phyloP scores from a whole-genome alignment of 2,888 invertebrate species.

The Anoncus sp. region DNA sequence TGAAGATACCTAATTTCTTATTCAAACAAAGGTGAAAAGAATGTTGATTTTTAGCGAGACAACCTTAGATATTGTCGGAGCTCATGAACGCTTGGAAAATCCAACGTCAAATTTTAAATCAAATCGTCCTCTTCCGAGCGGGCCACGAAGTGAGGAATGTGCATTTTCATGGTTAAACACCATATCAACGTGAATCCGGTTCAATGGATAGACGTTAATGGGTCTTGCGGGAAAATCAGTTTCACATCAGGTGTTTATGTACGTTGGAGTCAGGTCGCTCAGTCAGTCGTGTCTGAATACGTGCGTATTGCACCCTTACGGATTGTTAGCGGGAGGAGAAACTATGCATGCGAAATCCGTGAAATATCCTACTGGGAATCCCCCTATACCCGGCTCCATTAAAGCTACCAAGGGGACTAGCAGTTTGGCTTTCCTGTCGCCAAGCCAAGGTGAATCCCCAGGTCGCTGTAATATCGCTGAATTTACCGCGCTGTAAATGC shows the following conservation, averaged over 20 bases:
- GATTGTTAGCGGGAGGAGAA: constrained; percentile 5
- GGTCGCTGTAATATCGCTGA: constrained; percentile 53
- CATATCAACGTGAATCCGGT: background rate
- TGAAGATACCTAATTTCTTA: no score
- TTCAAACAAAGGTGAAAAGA: no score
- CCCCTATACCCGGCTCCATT: constrained; percentile 39
- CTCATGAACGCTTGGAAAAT: background rate
- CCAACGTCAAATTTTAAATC: background rate
- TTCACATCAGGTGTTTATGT: constrained; percentile 32
- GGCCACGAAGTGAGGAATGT: background rate
- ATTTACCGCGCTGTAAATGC: constrained; percentile 56
- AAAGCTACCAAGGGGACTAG: constrained; percentile 27
- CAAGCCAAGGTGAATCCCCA: constrained; percentile 42
- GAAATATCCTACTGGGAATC: constrained; percentile 45
- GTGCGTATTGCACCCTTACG: constrained; percentile 21
- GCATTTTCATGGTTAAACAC: background rate
- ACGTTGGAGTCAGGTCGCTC: background rate
- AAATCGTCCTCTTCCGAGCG: background rate
- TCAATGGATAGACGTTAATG: background rate
- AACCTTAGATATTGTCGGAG: no score
- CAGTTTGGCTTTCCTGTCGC: constrained; percentile 27
- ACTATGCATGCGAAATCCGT: constrained; percentile 43
- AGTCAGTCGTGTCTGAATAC: constrained; percentile 20
- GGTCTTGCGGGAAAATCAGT: constrained; percentile 36
- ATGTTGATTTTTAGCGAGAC: no score